Percentiles rank a stretch among this genome's conserved stretches.
Evolutionary conservation across 2,113 vertebrate species (phyloP).

Genomic region (Symphodus melops): DNA sequence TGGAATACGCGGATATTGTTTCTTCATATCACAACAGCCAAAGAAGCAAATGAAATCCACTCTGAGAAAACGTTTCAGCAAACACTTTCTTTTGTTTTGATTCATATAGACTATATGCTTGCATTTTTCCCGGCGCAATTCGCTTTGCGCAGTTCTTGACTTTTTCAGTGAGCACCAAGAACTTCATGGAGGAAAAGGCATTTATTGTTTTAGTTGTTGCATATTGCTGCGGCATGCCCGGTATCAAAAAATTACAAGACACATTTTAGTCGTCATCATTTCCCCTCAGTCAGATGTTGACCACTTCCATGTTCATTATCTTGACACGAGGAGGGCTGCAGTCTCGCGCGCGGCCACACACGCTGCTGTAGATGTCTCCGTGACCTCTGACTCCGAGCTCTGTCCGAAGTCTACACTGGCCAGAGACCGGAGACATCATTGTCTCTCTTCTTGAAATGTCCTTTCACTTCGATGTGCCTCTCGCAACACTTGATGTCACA

Average conservation of each 20-base stretch:
- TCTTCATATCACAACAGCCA: background rate
- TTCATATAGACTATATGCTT: too few species aligned
- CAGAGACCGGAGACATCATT: constrained; percentile 36
- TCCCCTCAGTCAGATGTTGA: background rate
- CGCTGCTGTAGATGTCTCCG: constrained; percentile 54
- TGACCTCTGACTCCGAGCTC: constrained; percentile 72
- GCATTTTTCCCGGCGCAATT: too few species aligned
- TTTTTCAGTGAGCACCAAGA: background rate
- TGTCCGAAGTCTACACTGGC: constrained; percentile 66
- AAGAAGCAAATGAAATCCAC: too few species aligned
- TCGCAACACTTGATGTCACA: background rate
- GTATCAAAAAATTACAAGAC: background rate
- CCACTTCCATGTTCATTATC: constrained; percentile 17
- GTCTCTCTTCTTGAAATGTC: background rate
- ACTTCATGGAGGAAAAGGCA: background rate
- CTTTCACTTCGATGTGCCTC: background rate
- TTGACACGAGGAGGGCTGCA: background rate
- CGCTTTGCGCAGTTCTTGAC: background rate
- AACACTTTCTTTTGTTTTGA: background rate
- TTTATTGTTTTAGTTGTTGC: constrained; percentile 10
- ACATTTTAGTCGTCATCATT: background rate
- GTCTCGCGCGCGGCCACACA: constrained; percentile 36
- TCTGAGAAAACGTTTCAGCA: background rate
- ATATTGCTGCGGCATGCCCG: background rate
- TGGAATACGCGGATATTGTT: background rate